Evolutionary conservation across 1,140 invertebrate species (phyloP), one percentile per base, ranked within the genome.

Genomic region (Caenorhabditis remanei): DNA sequence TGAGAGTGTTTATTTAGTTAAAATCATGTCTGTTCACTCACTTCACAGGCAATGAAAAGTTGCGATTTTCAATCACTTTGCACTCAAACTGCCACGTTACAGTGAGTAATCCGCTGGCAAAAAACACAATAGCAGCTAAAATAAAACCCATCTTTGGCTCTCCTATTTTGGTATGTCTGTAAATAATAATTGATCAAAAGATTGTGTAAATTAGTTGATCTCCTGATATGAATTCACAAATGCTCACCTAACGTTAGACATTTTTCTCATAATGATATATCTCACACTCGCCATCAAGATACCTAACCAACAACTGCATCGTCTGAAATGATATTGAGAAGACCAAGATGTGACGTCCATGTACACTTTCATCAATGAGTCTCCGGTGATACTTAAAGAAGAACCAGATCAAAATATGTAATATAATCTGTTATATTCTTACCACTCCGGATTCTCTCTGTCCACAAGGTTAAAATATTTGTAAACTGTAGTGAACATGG

Each of bases 321-420:
- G 40, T 46, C 41, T 71, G 19, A 71, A 71, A 6, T 71, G 65
- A 46, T 71, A 71, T n/a, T 71, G 65, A 46, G 24, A 19, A 5
- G 65, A 71, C 65, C 65, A 71, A 13, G 65, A 24, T 5, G 41
- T 71, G 65, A 46, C 65, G 41, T 71, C 65, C 40, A n/a, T 46
- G 41, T 71, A 71, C 4, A n/a, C 41, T 46, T 71, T 71, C 3
- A 71, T 14, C 21, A 71, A 21, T 7, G 40, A 43, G 46, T 46
- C 41, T 46, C 40, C 21, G 9, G 65, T 71, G 41, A 71, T 71
- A 19, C 61, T 65, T 32, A 32, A 65, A 65, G 40, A 65, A 32
- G 8, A 65, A 16, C 1, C 1, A 2, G 50, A 2, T n/a, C 8
- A 0, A 3, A 21, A 21, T 58, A n/a, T 4, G n/a, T n/a, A n/a